Base-by-base conservation (phyloP, 1,140 invertebrate species). In the Macrotrachela quadricornifera region DNA sequence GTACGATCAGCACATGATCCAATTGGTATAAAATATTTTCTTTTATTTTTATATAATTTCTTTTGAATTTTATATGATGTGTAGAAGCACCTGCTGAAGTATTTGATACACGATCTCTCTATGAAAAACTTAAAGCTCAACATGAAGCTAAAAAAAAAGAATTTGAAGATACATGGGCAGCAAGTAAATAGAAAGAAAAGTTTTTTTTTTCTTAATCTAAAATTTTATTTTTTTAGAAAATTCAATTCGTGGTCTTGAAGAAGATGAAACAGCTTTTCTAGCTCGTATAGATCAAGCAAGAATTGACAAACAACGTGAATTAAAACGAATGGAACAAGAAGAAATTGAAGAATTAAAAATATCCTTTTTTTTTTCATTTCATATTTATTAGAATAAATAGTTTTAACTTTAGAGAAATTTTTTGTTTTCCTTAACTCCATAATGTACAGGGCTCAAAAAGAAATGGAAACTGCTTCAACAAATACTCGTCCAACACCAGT, bases 311-410 rank as follows among this genome's bases (percentile, higher is more conserved):
- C 46, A 54, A 49, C 21, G 47, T 38, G 39, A 44, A 44, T 15
- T 45, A 16, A 21, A 40, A 38, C 13, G 36, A 1, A 39, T 49
- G 21, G 53, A 54, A 49, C 48, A 49, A 21, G 48, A 46, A 49
- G 46, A 49, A 40, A 41, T 54, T 14, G 53, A 54, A 36, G 53
- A 54, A 54, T 40, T 54, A 18, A 53, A 48, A 53, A 53, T 53
- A 53, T 53, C 51, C 51, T 53, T 53, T 53, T 47, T n/a, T 15
- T 4, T 30, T 30, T 30, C n/a, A n/a, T n/a, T n/a, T n/a, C n/a
- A n/a, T 30, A 8, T 30, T 30, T 2, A 30, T 30, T 30, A 30
- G 2, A 8, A 30, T 30, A 30, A 30, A 30, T 4, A 2, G 2
- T 30, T 30, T 30, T 30, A n/a, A n/a, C 8, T 30, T 30, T 30